Evolutionary conservation across 35 echinoderm and acorn worm species (phyloP), one percentile per base, ranked within the genome.

Genomic region (Stichopus chloronotus): DNA sequence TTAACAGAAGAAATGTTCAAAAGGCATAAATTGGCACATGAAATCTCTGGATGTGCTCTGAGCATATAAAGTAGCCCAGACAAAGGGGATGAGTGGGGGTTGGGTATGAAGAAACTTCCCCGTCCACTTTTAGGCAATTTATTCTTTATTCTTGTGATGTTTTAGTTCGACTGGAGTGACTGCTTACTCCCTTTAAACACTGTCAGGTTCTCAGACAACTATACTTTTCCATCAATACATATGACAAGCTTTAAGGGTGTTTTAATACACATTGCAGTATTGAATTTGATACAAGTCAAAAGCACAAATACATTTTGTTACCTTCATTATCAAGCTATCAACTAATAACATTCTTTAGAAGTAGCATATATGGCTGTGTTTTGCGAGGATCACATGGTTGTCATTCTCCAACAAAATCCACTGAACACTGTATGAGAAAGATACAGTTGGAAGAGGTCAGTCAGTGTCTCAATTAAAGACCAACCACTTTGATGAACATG

Each of bases 381-480:
- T 21, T 78, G 6, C 4, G 21, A 78, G 76, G 20, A 78, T 78
- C 76, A 78, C 76, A 78, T 78, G 76, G 76, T 78, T 23, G 11
- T 78, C 76, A 78, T 21, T 21, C 76, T 78, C 76, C 76, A 78
- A 78, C 52, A 78, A 78, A 78, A 78, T 78, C 21, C 76, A 78
- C n/a, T 78, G 21, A 78, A 78, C 76, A 78, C 76, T 78, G 76
- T 78, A 78, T 78, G 76, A 25, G 76, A 78, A 78, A 78, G 16
- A 78, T 78, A 25, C 76, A 78, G 52, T 25, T 78, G 76, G 76
- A 78, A 78, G 76, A 78, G 76, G 76, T 78, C 76, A 78, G 76
- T 43, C 30, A 43, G 30, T 43, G 30, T 43, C 30, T 24, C 76
- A 78, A 78, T 78, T 78, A 23, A 12, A 78, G 76, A 78, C 21